These are phyloP conservation scores for Cataglyphis altisquamis DNA, from an alignment of 2,888 invertebrate genomes.

Conservation along the genomic window DNA sequence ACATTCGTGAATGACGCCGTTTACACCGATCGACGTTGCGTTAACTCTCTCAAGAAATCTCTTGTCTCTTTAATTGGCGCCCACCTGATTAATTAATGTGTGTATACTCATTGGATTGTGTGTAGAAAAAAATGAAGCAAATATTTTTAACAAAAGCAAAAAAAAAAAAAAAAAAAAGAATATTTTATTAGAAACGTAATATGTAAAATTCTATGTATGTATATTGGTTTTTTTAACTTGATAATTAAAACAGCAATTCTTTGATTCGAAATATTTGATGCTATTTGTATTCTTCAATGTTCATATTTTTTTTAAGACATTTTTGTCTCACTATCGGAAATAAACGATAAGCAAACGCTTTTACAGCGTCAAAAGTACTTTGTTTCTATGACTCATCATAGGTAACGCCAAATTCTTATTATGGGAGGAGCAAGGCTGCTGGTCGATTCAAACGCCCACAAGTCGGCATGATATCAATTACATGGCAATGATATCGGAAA, in stretches of 20 bases:
- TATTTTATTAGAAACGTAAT: background rate
- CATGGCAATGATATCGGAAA: conserved; percentile 26
- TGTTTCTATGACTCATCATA: background rate
- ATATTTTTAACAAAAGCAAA: background rate
- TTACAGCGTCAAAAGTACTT: background rate
- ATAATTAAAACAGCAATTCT: background rate
- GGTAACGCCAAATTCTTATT: conserved; percentile 3
- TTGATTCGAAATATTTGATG: background rate
- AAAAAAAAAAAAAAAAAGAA: background rate
- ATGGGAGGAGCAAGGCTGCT: background rate
- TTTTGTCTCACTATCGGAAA: no score
- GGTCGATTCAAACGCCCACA: conserved; percentile 20
- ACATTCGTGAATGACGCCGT: conserved; percentile 80
- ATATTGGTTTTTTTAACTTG: background rate
- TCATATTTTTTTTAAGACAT: background rate
- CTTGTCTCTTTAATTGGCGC: conserved; percentile 77
- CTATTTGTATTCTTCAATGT: background rate
- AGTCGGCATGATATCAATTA: conserved; percentile 30
- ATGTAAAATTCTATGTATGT: no score
- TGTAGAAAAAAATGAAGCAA: background rate
- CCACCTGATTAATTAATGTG: background rate
- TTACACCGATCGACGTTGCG: conserved; percentile 77
- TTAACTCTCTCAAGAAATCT: conserved; percentile 80
- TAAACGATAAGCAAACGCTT: no score
- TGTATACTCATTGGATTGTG: background rate